These are phyloP conservation scores for Mamestra configurata DNA, from an alignment of 1,140 invertebrate species.

Conservation along the genomic window DNA sequence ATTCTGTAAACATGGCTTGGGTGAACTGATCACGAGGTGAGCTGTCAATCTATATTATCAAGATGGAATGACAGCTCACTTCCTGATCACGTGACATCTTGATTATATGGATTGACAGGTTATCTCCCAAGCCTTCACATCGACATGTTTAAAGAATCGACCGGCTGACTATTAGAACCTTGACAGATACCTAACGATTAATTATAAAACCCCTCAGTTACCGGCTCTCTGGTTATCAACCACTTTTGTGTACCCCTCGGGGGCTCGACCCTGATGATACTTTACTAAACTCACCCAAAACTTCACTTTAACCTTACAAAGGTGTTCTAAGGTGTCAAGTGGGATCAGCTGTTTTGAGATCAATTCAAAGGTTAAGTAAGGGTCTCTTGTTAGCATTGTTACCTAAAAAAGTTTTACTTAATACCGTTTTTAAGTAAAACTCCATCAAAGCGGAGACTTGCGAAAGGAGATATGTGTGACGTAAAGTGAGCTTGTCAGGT, in stretches of 20 bases:
- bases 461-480: too few relatives aligned
- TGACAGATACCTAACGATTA: background rate
- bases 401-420: background rate
- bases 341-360: background rate
- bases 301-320: conserved; percentile 23
- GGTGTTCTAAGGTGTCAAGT: conserved; percentile 22
- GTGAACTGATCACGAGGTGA: too few relatives aligned
- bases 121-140: too few relatives aligned
- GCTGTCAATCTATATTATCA: too few relatives aligned
- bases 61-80: too few relatives aligned
- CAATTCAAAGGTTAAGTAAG: background rate
- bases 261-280: background rate
- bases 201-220: background rate
- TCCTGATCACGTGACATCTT: too few relatives aligned
- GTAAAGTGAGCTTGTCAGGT: too few relatives aligned
- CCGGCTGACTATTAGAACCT: background rate
- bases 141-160: too few relatives aligned
- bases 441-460: too few relatives aligned
- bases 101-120: too few relatives aligned
- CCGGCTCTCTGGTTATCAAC: background rate
- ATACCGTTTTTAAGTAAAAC: too few relatives aligned
- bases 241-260: background rate
- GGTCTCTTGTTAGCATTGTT: background rate
- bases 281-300: conserved; percentile 11
- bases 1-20: too few relatives aligned